Conservation (phyloP, 37 sponge, comb jelly and placozoan genomes). For the Tethya wilhelma region DNA sequence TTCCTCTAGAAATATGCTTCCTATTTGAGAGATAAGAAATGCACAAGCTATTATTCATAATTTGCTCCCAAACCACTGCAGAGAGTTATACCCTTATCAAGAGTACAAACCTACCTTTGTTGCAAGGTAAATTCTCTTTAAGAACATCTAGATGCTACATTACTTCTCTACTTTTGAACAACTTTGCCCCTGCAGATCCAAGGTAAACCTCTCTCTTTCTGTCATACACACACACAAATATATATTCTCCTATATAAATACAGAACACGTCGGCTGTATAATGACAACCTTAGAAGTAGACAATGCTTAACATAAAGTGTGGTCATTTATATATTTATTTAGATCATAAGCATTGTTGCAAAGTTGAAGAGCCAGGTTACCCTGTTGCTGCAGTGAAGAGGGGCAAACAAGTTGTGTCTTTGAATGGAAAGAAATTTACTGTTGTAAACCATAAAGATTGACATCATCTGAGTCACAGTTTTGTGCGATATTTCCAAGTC, state of each 20-base stretch:
- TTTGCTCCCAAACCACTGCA: not conserved
- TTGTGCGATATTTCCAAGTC: conserved; percentile 13
- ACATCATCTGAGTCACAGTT: conserved; percentile 27
- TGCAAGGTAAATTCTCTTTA: not conserved
- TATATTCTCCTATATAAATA: too few species aligned
- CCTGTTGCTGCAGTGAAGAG: conserved; percentile 72
- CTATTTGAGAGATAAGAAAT: not conserved
- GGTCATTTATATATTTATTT: conserved; percentile 17
- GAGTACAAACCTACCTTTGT: not conserved
- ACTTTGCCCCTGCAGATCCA: conserved; percentile 2
- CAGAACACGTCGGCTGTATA: not conserved
- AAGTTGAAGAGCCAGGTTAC: conserved; percentile 64
- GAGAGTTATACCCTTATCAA: not conserved
- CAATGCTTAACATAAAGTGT: not conserved
- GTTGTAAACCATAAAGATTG: conserved; percentile 31
- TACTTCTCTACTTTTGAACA: not conserved
- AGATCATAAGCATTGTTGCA: conserved; percentile 54
- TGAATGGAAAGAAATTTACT: not conserved
- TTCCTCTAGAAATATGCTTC: not conserved
- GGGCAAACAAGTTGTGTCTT: conserved; percentile 39
- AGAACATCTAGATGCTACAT: not conserved
- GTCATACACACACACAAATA: too few species aligned
- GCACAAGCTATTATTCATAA: not conserved
- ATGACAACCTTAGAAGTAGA: not conserved
- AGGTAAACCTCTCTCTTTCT: not conserved